Percentiles rank a stretch among this genome's conserved stretches.
phyloP scores from a whole-genome alignment of 2,113 vertebrate genomes.

The Notiomystis cincta region DNA sequence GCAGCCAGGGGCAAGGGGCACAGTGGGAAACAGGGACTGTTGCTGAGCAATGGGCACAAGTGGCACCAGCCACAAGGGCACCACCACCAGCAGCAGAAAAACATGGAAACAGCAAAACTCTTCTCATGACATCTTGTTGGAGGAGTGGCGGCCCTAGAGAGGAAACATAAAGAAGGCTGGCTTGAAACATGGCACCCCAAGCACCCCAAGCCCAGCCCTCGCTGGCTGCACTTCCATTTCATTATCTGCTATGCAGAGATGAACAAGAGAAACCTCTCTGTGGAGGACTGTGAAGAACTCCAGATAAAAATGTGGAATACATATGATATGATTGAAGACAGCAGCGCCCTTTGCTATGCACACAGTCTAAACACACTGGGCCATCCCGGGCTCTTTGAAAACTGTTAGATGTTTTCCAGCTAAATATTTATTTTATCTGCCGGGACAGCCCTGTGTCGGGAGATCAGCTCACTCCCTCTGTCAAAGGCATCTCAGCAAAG shows the following conservation, averaged over 20 bases:
- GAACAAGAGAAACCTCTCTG: background rate
- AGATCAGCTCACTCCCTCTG: background rate
- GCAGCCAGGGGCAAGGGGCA: background rate
- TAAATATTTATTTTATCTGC: conserved; percentile 50
- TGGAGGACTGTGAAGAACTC: background rate
- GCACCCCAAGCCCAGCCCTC: background rate
- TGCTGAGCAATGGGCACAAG: background rate
- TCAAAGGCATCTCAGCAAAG: background rate
- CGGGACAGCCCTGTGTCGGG: accelerated
- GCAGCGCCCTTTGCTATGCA: background rate
- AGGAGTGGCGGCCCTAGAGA: accelerated
- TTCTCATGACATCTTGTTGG: accelerated
- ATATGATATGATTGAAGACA: background rate
- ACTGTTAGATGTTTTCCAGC: conserved; percentile 27
- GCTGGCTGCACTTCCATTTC: background rate
- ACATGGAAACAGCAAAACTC: background rate
- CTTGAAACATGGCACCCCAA: accelerated
- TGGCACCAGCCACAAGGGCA: background rate
- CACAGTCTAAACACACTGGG: background rate
- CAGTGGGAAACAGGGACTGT: accelerated
- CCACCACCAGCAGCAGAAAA: background rate
- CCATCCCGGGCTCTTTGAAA: background rate
- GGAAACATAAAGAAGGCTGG: background rate
- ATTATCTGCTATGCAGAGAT: background rate
- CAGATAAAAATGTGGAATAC: background rate